phyloP scores from a whole-genome alignment of 1,140 invertebrate species.

The Eciton burchellii region DNA sequence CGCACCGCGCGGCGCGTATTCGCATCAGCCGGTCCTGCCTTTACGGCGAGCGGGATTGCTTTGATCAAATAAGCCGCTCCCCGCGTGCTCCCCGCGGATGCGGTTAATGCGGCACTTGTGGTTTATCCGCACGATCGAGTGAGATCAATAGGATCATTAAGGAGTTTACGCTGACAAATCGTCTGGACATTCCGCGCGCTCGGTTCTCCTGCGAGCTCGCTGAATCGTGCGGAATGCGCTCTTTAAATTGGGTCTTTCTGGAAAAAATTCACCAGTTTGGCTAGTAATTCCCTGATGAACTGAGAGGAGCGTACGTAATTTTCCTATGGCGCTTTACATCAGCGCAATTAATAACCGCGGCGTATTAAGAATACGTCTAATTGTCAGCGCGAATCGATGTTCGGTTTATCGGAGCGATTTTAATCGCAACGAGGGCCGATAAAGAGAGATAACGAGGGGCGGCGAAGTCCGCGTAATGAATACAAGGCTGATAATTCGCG shows the following conservation, averaged over 20 bases:
- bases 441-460: constrained; percentile 48
- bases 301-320: not conserved
- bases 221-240: not conserved
- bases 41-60: constrained; percentile 65
- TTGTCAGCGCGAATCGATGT: not conserved
- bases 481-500: constrained; percentile 37
- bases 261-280: not conserved
- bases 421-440: constrained; percentile 38
- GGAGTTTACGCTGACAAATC: constrained; percentile 50
- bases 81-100: constrained; percentile 56
- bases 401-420: constrained; percentile 25
- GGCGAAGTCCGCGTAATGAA: constrained; percentile 29
- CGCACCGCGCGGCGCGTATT: constrained; percentile 32
- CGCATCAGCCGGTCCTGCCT: constrained; percentile 70
- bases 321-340: constrained; percentile 10
- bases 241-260: not conserved
- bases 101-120: constrained; percentile 32
- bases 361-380: no score
- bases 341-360: constrained; percentile 12
- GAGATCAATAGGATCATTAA: constrained; percentile 43
- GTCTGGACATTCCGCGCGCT: not conserved
- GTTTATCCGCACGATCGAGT: constrained; percentile 36
- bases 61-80: constrained; percentile 67
- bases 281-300: not conserved
- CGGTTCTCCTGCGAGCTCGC: not conserved